Evolutionary conservation across 1,140 invertebrate species (phyloP).

Genomic region (Halesus radiatus): DNA sequence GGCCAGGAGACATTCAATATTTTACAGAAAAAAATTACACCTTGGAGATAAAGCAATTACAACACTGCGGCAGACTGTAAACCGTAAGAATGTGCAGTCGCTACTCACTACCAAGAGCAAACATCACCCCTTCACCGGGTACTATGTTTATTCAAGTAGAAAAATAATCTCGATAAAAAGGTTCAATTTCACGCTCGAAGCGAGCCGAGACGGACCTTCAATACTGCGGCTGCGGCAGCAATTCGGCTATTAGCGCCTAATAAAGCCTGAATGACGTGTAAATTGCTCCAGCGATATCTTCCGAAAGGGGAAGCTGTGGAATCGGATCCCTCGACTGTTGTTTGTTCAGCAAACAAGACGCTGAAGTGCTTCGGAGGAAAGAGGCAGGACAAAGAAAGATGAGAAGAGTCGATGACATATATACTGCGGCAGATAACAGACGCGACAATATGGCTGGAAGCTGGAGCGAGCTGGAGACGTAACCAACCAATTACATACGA

Average conservation of each 20-base stretch:
- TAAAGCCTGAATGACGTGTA: conserved; percentile 7
- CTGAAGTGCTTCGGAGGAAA: neutral
- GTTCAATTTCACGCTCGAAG: conserved; percentile 38
- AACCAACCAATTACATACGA: too few species aligned
- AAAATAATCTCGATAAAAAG: conserved; percentile 34
- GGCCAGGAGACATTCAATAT: too few species aligned
- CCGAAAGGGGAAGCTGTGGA: neutral
- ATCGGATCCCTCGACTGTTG: neutral
- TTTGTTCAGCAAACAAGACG: conserved; percentile 24
- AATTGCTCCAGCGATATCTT: conserved; percentile 9
- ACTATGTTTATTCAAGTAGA: conserved; percentile 37
- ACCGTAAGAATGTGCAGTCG: neutral
- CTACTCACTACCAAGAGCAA: neutral
- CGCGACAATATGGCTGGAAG: neutral
- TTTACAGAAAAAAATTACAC: too few species aligned
- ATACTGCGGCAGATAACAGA: neutral
- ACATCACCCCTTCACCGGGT: neutral
- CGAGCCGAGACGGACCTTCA: neutral
- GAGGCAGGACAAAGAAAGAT: neutral
- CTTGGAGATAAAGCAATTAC: too few species aligned
- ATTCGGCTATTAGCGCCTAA: conserved; percentile 2
- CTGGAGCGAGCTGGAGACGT: neutral
- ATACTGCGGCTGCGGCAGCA: neutral
- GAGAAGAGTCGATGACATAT: neutral
- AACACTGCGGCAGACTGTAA: too few species aligned